phyloP scores from a whole-genome alignment of 2,888 invertebrate genomes.

The Eupithecia centaureata region DNA sequence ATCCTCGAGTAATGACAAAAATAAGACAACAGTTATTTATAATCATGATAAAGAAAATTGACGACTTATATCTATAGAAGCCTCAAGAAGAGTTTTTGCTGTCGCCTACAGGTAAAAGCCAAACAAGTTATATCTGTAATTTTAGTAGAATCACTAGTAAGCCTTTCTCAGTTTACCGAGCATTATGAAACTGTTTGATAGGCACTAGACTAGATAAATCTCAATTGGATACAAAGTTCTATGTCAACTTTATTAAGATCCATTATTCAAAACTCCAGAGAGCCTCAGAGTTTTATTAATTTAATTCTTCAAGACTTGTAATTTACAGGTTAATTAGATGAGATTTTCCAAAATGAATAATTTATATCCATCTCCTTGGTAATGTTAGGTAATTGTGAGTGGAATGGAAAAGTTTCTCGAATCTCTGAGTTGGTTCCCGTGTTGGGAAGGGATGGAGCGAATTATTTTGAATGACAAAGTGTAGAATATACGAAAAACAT shows the following conservation, averaged over 20 bases:
- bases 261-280: conserved; percentile 44
- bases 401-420: conserved; percentile 12
- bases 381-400: conserved; percentile 23
- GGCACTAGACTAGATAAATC: background rate
- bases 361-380: conserved; percentile 31
- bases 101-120: too few relatives aligned
- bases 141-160: too few relatives aligned
- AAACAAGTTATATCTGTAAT: too few relatives aligned
- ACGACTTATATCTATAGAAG: too few relatives aligned
- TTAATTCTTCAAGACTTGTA: conserved; percentile 39
- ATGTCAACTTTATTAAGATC: conserved; percentile 37
- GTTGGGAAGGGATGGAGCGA: background rate
- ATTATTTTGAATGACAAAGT: background rate
- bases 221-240: conserved; percentile 35
- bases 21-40: too few relatives aligned
- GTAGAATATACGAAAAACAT: background rate
- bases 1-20: too few relatives aligned
- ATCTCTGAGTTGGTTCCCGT: conserved; percentile 4
- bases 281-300: conserved; percentile 38
- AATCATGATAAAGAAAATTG: too few relatives aligned
- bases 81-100: too few relatives aligned
- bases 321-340: conserved; percentile 40
- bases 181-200: background rate
- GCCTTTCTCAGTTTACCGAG: too few relatives aligned
- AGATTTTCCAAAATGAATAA: conserved; percentile 35